Evolutionary conservation across 2,888 invertebrate genomes (phyloP).

Genomic region (Orthonychiurus folsomi): DNA sequence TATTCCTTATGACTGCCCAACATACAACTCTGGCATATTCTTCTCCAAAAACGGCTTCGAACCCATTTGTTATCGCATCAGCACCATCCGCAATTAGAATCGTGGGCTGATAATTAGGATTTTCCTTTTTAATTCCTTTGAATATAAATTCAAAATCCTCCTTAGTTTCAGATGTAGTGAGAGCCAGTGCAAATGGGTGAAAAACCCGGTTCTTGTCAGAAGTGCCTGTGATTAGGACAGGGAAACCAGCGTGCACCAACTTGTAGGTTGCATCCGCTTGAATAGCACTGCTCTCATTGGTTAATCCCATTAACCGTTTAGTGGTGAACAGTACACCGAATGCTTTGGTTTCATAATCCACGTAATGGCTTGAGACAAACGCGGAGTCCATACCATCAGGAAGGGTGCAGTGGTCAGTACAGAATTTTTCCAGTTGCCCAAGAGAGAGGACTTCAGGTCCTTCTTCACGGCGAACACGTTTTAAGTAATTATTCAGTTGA

Average conservation of each 20-base stretch:
- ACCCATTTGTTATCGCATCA: constrained; percentile 14
- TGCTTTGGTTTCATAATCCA: background rate
- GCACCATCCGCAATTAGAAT: constrained; percentile 17
- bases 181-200: constrained; percentile 15
- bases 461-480: background rate
- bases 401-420: background rate
- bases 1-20: constrained; percentile 7
- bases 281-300: no score
- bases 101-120: background rate
- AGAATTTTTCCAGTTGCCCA: background rate
- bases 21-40: constrained; percentile 10
- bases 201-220: constrained; percentile 14
- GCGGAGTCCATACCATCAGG: background rate
- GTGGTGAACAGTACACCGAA: background rate
- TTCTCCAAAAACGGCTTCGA: constrained; percentile 8
- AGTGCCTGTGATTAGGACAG: constrained; percentile 14
- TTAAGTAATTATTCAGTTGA: background rate
- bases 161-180: constrained; percentile 5
- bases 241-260: constrained; percentile 15
- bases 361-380: no score
- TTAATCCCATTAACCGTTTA: background rate
- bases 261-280: constrained; percentile 22
- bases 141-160: constrained; percentile 16
- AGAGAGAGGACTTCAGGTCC: background rate
- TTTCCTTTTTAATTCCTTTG: background rate